phyloP scores from a whole-genome alignment of 2,888 invertebrate species.

The Timandra comae region DNA sequence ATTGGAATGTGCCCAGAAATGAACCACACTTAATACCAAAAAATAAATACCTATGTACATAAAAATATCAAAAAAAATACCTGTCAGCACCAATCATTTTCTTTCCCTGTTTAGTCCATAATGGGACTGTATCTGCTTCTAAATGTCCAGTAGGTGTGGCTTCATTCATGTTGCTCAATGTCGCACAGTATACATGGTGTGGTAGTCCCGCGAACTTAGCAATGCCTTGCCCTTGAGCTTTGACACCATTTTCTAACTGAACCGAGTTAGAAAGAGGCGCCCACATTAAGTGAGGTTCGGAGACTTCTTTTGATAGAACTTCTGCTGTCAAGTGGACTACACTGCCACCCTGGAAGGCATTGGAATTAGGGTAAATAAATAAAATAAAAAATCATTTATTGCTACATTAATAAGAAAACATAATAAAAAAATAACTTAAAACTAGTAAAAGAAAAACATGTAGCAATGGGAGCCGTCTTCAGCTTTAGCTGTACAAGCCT shows the following conservation, averaged over 20 bases:
- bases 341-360: slow-evolving; percentile 81
- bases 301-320: slow-evolving; percentile 80
- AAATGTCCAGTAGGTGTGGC: slow-evolving; percentile 83
- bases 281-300: slow-evolving; percentile 79
- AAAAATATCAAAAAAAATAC: slow-evolving; percentile 37
- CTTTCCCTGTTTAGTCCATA: slow-evolving; percentile 89
- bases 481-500: no score
- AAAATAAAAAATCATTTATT: not conserved
- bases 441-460: no score
- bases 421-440: no score
- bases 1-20: no score
- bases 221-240: slow-evolving; percentile 79
- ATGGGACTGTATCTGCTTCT: slow-evolving; percentile 80
- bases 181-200: slow-evolving; percentile 62
- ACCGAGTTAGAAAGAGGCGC: slow-evolving; percentile 83
- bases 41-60: no score
- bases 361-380: not conserved
- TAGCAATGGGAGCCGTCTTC: no score
- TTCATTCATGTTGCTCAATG: slow-evolving; percentile 83
- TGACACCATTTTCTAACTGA: slow-evolving; percentile 80
- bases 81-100: slow-evolving; percentile 78
- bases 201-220: slow-evolving; percentile 83
- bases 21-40: no score
- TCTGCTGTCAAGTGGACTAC: slow-evolving; percentile 89
- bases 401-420: no score